Percentiles rank a stretch among this genome's conserved stretches.
These are phyloP conservation scores for Neoniphon sammara DNA, from an alignment of 2,797 vertebrate species.

Conservation along the genomic window DNA sequence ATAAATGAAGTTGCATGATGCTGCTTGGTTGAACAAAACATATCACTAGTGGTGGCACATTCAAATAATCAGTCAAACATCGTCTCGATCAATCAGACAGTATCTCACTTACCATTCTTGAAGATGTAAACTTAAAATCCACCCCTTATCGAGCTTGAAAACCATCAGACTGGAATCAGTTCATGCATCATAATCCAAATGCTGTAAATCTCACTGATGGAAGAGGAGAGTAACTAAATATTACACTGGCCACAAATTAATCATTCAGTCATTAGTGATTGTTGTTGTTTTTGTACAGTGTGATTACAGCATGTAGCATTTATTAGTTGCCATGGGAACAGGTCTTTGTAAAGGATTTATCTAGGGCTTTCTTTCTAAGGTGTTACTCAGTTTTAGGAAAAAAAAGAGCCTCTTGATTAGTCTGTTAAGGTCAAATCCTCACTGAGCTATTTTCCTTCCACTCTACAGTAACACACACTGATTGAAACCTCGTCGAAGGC, in stretches of 20 bases:
- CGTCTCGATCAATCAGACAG: slow-evolving; percentile 6
- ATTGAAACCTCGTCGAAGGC: background rate
- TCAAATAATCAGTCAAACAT: background rate
- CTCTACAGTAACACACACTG: slow-evolving; percentile 1
- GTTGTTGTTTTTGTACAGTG: background rate
- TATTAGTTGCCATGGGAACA: slow-evolving; percentile 59
- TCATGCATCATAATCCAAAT: slow-evolving; percentile 4
- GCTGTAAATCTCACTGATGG: background rate
- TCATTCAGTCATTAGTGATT: background rate
- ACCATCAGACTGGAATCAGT: background rate
- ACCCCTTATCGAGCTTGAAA: background rate
- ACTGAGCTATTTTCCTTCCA: background rate
- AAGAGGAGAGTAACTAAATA: slow-evolving; percentile 18
- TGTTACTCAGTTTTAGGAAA: background rate
- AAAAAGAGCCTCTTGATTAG: background rate
- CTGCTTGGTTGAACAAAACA: background rate
- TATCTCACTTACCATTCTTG: slow-evolving; percentile 41
- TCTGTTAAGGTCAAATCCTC: slow-evolving; percentile 32
- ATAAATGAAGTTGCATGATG: slow-evolving; percentile 8
- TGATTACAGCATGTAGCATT: slow-evolving; percentile 15
- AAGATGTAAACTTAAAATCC: slow-evolving; percentile 34
- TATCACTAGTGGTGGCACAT: slow-evolving; percentile 1
- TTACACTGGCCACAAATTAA: slow-evolving; percentile 18
- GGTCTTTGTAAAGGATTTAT: slow-evolving; percentile 20
- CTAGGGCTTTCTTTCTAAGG: slow-evolving; percentile 5